Evolutionary conservation across 2,113 vertebrate species (phyloP), one percentile per base, ranked within the genome.

Genomic region (Saccopteryx leptura): DNA sequence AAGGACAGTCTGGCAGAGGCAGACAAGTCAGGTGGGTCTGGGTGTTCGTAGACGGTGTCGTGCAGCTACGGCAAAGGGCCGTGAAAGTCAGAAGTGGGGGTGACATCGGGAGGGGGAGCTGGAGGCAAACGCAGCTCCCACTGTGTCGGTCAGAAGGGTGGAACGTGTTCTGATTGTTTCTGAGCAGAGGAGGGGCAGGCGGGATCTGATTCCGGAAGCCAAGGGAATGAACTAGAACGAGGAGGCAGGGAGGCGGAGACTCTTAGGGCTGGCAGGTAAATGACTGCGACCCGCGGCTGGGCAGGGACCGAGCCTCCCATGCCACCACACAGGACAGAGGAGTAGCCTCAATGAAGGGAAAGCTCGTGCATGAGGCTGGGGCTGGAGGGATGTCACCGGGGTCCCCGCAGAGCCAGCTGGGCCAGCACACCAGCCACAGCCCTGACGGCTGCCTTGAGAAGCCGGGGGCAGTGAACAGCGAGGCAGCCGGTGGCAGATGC

Each of bases 281-380:
- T 0, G 18, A 19, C 6, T 1, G 56, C 78, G 83, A 17, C 74
- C 28, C 19, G 50, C 28, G 75, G 52, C 61, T 31, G 82, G 26
- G 33, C 19, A 46, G 78, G 61, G 46, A 10, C 54, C 2, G 8
- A 65, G 71, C 5, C 12, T 5, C 21, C 50, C n/a, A 39, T 9
- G 12, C 9, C 26, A 4, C 46, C 10, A 10, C 28, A 7, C 48
- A 21, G 75, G 56, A 52, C 10, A 15, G 33, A 28, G 6, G n/a
- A 26, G 7, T 28, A 7, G 26, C 54, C 18, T 14, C 3, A 0
- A 72, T 0, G 14, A 52, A 15, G 54, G 52, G 26, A n/a, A 50
- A 50, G 33, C 4, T 58, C 1, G 0, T 4, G 7, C 0, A 0
- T 5, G 15, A 63, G 60, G 12, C 2, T 3, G 15, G 4, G 33